Base-by-base conservation (phyloP, 2,888 invertebrate genomes). In the Zeuzera pyrina region DNA sequence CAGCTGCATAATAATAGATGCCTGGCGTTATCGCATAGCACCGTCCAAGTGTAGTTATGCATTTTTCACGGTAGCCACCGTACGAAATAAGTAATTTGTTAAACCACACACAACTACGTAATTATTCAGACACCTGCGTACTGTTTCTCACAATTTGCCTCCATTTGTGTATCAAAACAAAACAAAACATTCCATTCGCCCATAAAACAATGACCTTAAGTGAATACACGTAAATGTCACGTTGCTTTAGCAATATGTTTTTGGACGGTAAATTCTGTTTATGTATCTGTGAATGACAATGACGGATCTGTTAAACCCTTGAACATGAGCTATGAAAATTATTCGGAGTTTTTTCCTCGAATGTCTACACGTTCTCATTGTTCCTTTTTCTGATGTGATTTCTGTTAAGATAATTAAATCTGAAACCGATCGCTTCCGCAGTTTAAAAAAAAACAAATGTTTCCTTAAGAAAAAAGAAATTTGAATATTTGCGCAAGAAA, bases 11-110 rank as follows among this genome's bases (percentile, higher is more conserved):
- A 3, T 7, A n/a, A n/a, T n/a, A 2, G 2, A 25, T 25, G 25
- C 13, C 5, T n/a, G n/a, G n/a, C 26, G 11, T 2, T 49, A 28
- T 25, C 32, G 52, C 49, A 64, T 66, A 54, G 55, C 19, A 6
- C 47, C 37, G 30, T 64, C 59, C 47, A 29, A 34, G 33, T 26
- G 44, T 64, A 60, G 48, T 69, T 68, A 69, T 58, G 48, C 60
- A 77, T 74, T 73, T 66, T 69, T 65, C 71, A 77, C 71, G 73
- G 73, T 69, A 62, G 56, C 28, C 13, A n/a, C 43, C 57, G 54
- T 48, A 54, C 45, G 39, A 53, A 62, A 63, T 65, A 61, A 65
- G 60, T 69, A 66, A 73, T 74, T 72, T 66, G 60, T 57, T 47
- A 53, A 61, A 58, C 58, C 59, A 55, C 57, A 64, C 44, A 57